These are phyloP conservation scores for Campoletis sonorensis DNA, from an alignment of 1,140 invertebrate genomes.

Conservation along the genomic window DNA sequence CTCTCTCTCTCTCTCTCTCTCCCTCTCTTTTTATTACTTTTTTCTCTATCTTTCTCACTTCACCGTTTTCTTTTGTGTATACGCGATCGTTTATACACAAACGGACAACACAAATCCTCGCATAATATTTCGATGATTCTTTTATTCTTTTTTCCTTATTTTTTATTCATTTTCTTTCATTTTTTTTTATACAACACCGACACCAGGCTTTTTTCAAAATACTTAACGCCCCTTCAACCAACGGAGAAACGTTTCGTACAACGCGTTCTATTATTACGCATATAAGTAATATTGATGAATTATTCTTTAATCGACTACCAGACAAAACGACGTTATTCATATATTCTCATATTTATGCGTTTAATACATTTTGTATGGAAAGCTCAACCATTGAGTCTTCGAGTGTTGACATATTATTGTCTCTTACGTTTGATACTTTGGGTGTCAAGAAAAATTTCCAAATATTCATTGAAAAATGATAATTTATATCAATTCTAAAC, in stretches of 20 bases:
- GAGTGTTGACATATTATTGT: too few relatives aligned
- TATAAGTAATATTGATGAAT: conserved; percentile 55
- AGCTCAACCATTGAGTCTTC: too few relatives aligned
- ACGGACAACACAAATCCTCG: conserved; percentile 23
- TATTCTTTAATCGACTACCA: conserved; percentile 47
- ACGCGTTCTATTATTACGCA: neutral
- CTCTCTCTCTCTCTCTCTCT: conserved; percentile 40
- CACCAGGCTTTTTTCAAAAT: neutral
- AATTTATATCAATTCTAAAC: too few relatives aligned
- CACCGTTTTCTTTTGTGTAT: conserved; percentile 15
- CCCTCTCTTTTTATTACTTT: neutral
- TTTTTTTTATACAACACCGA: conserved; percentile 28
- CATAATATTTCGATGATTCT: conserved; percentile 44
- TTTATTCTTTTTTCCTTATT: too few relatives aligned
- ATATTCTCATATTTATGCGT: conserved; percentile 2
- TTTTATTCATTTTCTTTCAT: too few relatives aligned
- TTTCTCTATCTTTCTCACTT: neutral
- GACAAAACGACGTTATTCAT: conserved; percentile 51
- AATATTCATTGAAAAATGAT: too few relatives aligned
- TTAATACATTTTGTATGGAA: too few relatives aligned
- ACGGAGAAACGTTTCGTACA: conserved; percentile 34
- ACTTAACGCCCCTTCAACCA: conserved; percentile 66
- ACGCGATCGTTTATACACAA: neutral
- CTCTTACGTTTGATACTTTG: too few relatives aligned
- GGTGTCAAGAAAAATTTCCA: too few relatives aligned